Percentiles rank a stretch among this genome's conserved stretches.
These are phyloP conservation scores for Oligia latruncula DNA, from an alignment of 2,888 invertebrate species.

Conservation along the genomic window DNA sequence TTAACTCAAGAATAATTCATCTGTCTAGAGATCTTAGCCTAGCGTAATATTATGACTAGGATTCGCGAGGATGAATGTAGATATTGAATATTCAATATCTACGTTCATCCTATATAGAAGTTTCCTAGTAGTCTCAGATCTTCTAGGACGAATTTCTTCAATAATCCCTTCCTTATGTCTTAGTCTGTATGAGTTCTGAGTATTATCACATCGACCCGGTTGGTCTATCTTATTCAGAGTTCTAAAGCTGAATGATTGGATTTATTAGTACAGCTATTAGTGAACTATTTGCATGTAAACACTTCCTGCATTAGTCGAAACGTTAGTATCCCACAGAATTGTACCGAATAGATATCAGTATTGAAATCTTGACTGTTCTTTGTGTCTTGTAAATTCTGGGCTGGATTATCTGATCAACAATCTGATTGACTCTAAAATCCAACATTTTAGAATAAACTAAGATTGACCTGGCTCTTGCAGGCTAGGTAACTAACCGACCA, in stretches of 20 bases:
- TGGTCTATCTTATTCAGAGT: conserved; percentile 31
- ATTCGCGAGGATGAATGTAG: conserved; percentile 30
- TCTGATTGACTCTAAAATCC: neutral
- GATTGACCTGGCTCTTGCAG: neutral
- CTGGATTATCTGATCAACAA: conserved; percentile 17
- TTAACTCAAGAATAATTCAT: conserved; percentile 63
- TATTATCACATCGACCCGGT: conserved; percentile 45
- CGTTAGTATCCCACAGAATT: conserved; percentile 24
- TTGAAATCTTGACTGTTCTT: conserved; percentile 37
- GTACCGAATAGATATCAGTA: conserved; percentile 20
- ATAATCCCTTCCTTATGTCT: conserved; percentile 62
- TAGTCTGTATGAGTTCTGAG: conserved; percentile 42
- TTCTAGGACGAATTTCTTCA: conserved; percentile 33
- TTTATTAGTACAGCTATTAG: conserved; percentile 59
- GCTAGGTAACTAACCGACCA: neutral
- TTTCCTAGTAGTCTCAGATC: conserved; percentile 54
- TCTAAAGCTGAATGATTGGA: conserved; percentile 52
- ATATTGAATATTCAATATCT: too few species aligned
- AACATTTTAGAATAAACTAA: neutral
- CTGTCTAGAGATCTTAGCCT: conserved; percentile 44
- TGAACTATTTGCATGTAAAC: conserved; percentile 45
- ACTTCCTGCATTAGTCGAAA: conserved; percentile 56
- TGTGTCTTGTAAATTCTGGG: conserved; percentile 14
- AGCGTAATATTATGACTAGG: conserved; percentile 61
- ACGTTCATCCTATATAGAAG: too few species aligned